Percentiles rank a stretch among this genome's conserved stretches.
These are phyloP conservation scores for Phenganax subtilis DNA, from an alignment of 92 coral and sea anemone species.

Conservation along the genomic window DNA sequence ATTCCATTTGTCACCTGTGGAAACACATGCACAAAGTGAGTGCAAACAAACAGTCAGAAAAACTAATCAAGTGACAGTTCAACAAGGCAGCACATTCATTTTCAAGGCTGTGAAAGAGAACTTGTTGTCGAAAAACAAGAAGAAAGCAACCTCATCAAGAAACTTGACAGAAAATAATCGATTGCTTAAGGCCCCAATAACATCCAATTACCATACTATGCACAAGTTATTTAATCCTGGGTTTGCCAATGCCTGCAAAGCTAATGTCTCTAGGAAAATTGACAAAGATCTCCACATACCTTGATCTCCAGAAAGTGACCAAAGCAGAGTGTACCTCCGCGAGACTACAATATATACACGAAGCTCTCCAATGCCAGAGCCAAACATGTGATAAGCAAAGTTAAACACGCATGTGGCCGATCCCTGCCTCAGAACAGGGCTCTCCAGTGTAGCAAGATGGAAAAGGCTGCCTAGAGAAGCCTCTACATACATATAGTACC, in stretches of 20 bases:
- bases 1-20: slow-evolving; percentile 76
- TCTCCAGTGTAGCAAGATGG: slow-evolving; percentile 78
- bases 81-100: neutral
- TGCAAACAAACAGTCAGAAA: neutral
- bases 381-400: slow-evolving; percentile 97
- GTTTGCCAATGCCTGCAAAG: no score
- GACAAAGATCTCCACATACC: slow-evolving; percentile 47
- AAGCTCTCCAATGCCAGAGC: slow-evolving; percentile 71
- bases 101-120: neutral
- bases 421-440: slow-evolving; percentile 67
- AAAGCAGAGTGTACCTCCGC: slow-evolving; percentile 59
- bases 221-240: no score
- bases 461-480: slow-evolving; percentile 74
- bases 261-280: no score
- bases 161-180: no score
- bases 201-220: no score
- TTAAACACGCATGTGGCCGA: slow-evolving; percentile 76
- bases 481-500: slow-evolving; percentile 90
- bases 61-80: neutral
- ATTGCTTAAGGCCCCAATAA: no score
- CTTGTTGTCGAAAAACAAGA: neutral
- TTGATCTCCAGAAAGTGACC: slow-evolving; percentile 67
- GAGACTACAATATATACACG: slow-evolving; percentile 82
- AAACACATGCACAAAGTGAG: neutral
- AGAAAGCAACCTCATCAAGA: no score